phyloP scores from a whole-genome alignment of 2,888 invertebrate species.

The Agonopterix arenella region DNA sequence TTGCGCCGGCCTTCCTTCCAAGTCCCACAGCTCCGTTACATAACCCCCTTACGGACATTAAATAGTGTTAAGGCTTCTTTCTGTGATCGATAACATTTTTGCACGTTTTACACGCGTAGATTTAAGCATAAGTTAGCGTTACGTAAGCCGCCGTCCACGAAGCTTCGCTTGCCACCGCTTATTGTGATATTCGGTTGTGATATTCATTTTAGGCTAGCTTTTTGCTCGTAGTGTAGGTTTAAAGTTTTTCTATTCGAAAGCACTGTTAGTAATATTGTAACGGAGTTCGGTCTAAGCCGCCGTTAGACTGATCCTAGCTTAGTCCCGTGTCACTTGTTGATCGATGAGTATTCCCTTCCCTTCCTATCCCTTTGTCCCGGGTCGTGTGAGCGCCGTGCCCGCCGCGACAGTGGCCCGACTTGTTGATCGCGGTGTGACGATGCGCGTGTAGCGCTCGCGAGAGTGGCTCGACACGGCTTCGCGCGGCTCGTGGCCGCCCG shows the following conservation, averaged over 20 bases:
- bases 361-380: conserved; percentile 13
- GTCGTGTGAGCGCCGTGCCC: conserved; percentile 37
- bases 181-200: conserved; percentile 76
- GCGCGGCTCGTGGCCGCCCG: conserved; percentile 84
- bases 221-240: conserved; percentile 49
- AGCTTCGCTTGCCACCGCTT: conserved; percentile 73
- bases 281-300: conserved; percentile 18
- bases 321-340: conserved; percentile 38
- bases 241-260: conserved; percentile 6
- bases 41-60: conserved; percentile 50
- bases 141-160: conserved; percentile 74
- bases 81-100: conserved; percentile 70
- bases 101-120: conserved; percentile 67
- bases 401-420: conserved; percentile 31
- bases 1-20: conserved; percentile 39
- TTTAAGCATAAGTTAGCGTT: conserved; percentile 46
- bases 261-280: conserved; percentile 11
- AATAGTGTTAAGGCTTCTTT: conserved; percentile 70
- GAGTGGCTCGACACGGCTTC: conserved; percentile 82
- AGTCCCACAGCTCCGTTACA: conserved; percentile 66
- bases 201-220: conserved; percentile 67
- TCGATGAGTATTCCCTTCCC: conserved; percentile 22
- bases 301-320: conserved; percentile 22
- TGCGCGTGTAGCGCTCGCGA: conserved; percentile 64
- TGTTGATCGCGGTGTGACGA: conserved; percentile 52